Percentiles rank a stretch among this genome's conserved stretches.
Conservation (phyloP, 2,797 vertebrate genomes). For the Notolabrus celidotus region DNA sequence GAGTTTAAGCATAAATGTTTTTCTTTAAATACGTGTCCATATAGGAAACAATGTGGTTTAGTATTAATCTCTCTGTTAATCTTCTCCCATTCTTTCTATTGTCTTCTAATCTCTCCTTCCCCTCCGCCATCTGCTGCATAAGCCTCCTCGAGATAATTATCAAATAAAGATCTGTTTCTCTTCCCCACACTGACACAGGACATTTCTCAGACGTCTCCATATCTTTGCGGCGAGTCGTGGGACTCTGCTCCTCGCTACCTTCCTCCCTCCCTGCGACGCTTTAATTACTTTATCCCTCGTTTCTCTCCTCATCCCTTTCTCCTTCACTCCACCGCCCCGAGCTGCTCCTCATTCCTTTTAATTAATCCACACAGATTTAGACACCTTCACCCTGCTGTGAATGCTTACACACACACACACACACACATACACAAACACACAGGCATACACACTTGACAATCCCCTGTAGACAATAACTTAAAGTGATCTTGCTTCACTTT, state of each 20-base stretch:
- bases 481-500: slow-evolving; percentile 63
- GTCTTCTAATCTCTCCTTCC: slow-evolving; percentile 9
- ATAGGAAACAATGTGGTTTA: slow-evolving; percentile 14
- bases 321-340: slow-evolving; percentile 76
- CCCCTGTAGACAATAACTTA: slow-evolving; percentile 59
- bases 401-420: slow-evolving; percentile 25
- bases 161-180: slow-evolving; percentile 30
- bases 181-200: slow-evolving; percentile 24
- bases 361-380: slow-evolving; percentile 83
- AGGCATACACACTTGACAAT: slow-evolving; percentile 35
- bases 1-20: not conserved
- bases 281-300: slow-evolving; percentile 80
- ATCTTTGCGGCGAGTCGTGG: slow-evolving; percentile 52
- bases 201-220: slow-evolving; percentile 62
- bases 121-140: slow-evolving; percentile 3
- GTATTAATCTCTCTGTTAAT: slow-evolving; percentile 7
- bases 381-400: slow-evolving; percentile 76
- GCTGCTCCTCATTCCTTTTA: slow-evolving; percentile 80
- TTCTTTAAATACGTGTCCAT: not conserved
- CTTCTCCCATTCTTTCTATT: slow-evolving; percentile 5
- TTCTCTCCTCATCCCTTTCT: slow-evolving; percentile 75
- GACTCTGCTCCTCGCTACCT: slow-evolving; percentile 49
- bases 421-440: slow-evolving; percentile 24
- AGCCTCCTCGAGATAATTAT: slow-evolving; percentile 21
- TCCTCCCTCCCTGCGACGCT: slow-evolving; percentile 58